Base-by-base conservation (phyloP, 1,140 invertebrate genomes). In the Branchinecta lindahli region DNA sequence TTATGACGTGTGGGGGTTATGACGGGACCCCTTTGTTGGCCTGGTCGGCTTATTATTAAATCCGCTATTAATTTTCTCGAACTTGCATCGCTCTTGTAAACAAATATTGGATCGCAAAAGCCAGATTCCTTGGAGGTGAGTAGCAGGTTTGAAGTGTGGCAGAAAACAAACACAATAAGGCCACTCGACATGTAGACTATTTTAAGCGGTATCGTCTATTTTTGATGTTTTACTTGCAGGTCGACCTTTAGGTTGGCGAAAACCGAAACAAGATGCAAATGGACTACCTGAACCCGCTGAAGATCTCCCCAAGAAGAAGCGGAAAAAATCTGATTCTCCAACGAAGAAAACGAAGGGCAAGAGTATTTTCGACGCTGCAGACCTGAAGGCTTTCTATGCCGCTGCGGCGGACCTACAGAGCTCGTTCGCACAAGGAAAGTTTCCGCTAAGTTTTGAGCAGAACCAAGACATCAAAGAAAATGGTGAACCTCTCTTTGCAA, bases 391-490 rank as follows among this genome's bases (percentile, higher is more conserved):
- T 12, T 61, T 61, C 18, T 61, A 61, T 20, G 52, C 52, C 12
- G 52, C 52, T 61, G 52, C 52, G 2, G 52, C 52, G 12, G 52
- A 61, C 52, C 6, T 61, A 20, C 52, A 61, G 18, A 61, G 18
- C 18, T 61, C 52, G 12, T 61, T 61, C 18, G 52, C 52, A 61
- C 52, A 61, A 61, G 52, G 52, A 61, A 61, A 61, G 6, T 61
- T 61, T 61, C 18, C 52, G 12, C 18, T 61, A 61, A 61, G 18
- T 61, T 61, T 61, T 6, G 52, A 61, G 52, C 52, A 61, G 52
- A 61, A 61, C 52, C 52, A 61, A 15, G 52, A 61, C 52, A 61
- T 61, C 12, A 61, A 61, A 61, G 52, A 61, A 61, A 61, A 61
- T 61, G 52, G 52, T 15, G 52, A 61, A 20, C 52, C 52, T 61